These are phyloP conservation scores for Ciconia nigra DNA, from an alignment of 2,797 vertebrate genomes.

Conservation along the genomic window DNA sequence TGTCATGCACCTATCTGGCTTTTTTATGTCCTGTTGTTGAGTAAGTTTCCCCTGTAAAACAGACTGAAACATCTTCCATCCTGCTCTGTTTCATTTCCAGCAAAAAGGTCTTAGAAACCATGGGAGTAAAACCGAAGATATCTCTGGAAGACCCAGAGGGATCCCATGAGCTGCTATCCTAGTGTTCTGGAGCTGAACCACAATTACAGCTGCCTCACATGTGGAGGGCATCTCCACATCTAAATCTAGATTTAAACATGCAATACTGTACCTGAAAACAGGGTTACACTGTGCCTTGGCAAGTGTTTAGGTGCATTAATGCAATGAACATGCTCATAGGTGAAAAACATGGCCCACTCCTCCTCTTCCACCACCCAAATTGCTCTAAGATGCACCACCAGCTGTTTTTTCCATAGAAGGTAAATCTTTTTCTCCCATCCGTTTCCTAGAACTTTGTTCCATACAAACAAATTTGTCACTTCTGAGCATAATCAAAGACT, in stretches of 20 bases:
- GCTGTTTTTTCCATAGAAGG: neutral
- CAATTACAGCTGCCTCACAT: neutral
- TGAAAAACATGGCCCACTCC: neutral
- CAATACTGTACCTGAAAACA: neutral
- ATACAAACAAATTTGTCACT: neutral
- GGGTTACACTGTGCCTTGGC: neutral
- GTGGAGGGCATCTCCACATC: neutral
- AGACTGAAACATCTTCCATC: neutral
- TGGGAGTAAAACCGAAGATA: neutral
- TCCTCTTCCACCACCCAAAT: neutral
- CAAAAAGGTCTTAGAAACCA: neutral
- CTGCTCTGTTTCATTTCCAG: neutral
- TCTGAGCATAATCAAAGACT: neutral
- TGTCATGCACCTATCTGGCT: neutral
- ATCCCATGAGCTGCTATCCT: neutral
- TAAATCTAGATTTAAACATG: neutral
- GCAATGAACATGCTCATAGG: neutral
- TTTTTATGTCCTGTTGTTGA: neutral
- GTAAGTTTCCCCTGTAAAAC: neutral
- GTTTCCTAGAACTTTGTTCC: neutral
- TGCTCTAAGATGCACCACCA: neutral
- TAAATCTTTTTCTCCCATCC: neutral
- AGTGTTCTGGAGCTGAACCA: neutral
- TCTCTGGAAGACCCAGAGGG: neutral
- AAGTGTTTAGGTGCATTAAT: neutral